Conservation (phyloP, 2,797 vertebrate genomes). For the Ficedula albicollis region DNA sequence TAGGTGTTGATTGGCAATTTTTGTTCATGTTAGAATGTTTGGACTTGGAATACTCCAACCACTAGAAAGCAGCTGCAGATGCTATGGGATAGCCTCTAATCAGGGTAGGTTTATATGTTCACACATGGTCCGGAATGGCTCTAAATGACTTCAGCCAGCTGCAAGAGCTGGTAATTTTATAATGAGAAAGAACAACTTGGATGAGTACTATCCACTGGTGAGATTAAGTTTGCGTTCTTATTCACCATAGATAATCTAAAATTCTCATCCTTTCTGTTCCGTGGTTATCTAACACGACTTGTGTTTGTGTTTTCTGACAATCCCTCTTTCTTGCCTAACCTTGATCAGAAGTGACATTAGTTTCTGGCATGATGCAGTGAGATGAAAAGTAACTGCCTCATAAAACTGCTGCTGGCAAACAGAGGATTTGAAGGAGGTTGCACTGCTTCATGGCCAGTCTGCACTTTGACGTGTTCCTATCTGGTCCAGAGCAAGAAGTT, state of each 20-base stretch:
- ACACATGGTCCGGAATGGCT: background rate
- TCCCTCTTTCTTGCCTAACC: background rate
- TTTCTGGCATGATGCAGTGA: background rate
- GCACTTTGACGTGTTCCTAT: background rate
- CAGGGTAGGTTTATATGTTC: background rate
- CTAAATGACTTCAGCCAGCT: background rate
- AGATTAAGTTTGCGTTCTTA: background rate
- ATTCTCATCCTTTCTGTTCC: background rate
- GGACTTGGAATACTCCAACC: background rate
- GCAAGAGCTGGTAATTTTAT: background rate
- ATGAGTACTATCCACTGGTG: background rate
- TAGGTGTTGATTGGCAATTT: background rate
- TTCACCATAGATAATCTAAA: background rate
- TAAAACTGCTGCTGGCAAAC: background rate
- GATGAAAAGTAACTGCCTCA: background rate
- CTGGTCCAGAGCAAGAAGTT: background rate
- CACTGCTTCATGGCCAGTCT: background rate
- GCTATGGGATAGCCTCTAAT: background rate
- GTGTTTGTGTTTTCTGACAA: background rate
- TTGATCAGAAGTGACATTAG: background rate
- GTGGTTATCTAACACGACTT: background rate
- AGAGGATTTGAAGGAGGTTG: background rate
- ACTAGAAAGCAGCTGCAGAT: background rate
- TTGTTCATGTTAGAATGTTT: background rate
- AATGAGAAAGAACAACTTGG: background rate